These are phyloP conservation scores for Episyrphus balteatus DNA, from an alignment of 1,140 invertebrate genomes.

Conservation along the genomic window DNA sequence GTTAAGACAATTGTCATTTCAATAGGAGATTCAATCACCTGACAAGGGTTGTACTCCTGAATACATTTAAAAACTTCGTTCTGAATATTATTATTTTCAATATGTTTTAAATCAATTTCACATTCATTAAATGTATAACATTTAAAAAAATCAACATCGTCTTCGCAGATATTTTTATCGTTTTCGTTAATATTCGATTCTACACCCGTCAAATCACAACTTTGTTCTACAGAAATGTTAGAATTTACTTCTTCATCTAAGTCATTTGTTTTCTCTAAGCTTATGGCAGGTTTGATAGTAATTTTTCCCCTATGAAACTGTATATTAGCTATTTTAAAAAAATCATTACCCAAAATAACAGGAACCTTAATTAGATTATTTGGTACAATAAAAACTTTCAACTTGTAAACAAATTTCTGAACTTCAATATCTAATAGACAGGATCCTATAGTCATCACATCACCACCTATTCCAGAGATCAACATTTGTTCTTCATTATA, in stretches of 20 bases:
- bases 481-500: neutral
- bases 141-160: neutral
- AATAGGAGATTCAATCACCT: neutral
- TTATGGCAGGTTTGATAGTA: neutral
- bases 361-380: neutral
- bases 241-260: neutral
- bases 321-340: neutral
- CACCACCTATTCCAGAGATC: neutral
- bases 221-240: neutral
- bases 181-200: neutral
- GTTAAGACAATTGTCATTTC: constrained; percentile 10
- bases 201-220: neutral
- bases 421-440: neutral
- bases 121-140: neutral
- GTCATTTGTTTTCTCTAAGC: neutral
- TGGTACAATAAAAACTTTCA: constrained; percentile 1
- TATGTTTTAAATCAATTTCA: neutral
- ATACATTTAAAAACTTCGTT: neutral
- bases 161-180: neutral
- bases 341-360: neutral
- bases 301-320: neutral
- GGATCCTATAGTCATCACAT: neutral
- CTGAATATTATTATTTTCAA: neutral
- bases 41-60: neutral
- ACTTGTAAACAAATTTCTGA: neutral